phyloP scores from a whole-genome alignment of 2,797 vertebrate genomes.

The Astyanax mexicanus region DNA sequence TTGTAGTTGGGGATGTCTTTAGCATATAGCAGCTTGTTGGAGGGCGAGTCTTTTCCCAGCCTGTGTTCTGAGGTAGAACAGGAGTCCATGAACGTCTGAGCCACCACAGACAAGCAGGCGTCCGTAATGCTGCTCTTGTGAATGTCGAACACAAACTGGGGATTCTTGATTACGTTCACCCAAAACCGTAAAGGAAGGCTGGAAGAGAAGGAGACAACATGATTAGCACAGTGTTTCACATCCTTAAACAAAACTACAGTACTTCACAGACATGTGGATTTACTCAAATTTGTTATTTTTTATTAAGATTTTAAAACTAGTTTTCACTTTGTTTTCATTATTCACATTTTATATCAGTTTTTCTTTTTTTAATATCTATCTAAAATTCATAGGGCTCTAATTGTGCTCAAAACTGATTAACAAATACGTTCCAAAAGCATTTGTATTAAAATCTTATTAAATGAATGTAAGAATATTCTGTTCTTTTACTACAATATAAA shows the following conservation, averaged over 20 bases:
- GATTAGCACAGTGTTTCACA: background rate
- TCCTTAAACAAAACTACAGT: background rate
- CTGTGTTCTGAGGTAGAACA: constrained; percentile 98
- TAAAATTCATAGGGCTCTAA: no score
- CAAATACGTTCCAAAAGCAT: background rate
- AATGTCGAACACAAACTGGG: constrained; percentile 97
- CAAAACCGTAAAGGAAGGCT: constrained; percentile 97
- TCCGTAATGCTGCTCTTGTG: constrained; percentile 99
- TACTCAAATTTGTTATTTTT: no score
- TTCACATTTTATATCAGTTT: no score
- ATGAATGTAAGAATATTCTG: background rate
- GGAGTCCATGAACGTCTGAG: constrained; percentile 99
- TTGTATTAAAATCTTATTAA: no score
- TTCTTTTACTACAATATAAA: no score
- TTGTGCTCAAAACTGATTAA: background rate
- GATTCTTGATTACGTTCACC: constrained; percentile 99
- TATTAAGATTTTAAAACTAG: no score
- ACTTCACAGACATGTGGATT: no score
- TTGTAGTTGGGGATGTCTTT: constrained; percentile 99
- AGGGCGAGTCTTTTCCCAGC: constrained; percentile 96
- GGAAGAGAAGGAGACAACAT: background rate
- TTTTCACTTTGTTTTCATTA: no score
- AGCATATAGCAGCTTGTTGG: constrained; percentile 97
- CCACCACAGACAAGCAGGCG: constrained; percentile 95
- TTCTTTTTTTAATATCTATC: no score